phyloP scores from a whole-genome alignment of 2,797 vertebrate genomes.

The Hippocampus kuda region DNA sequence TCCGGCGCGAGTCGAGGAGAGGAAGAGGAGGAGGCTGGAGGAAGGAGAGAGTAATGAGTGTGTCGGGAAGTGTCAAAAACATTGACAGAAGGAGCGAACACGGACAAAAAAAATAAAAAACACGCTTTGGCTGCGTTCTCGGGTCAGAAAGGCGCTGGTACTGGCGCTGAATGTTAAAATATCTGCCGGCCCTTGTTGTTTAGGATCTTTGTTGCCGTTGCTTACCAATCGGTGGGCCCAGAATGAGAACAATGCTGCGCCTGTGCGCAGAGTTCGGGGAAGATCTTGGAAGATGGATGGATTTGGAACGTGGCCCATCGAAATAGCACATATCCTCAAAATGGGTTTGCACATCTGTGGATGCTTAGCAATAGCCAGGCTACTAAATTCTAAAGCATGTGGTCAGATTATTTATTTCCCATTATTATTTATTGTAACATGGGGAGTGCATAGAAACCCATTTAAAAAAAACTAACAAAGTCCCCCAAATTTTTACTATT shows the following conservation, averaged over 20 bases:
- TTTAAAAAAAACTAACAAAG: too few relatives aligned
- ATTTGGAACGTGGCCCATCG: constrained; percentile 45
- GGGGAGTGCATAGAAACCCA: too few relatives aligned
- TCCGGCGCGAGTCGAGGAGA: constrained; percentile 77
- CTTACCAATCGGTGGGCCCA: constrained; percentile 48
- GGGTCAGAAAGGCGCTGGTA: constrained; percentile 39
- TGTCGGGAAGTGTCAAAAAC: constrained; percentile 16
- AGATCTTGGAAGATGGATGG: constrained; percentile 34
- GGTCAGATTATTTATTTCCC: neutral
- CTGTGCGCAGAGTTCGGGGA: constrained; percentile 54
- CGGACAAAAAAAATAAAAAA: constrained; percentile 17
- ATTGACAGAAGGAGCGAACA: constrained; percentile 14
- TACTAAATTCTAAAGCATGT: constrained; percentile 10
- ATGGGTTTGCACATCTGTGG: constrained; percentile 35
- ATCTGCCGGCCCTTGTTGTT: constrained; percentile 53
- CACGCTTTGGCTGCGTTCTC: constrained; percentile 26
- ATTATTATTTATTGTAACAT: too few relatives aligned
- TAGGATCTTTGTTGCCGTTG: constrained; percentile 53
- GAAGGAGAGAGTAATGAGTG: constrained; percentile 37
- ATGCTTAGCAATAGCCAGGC: neutral
- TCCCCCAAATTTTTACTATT: too few relatives aligned
- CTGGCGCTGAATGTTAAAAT: constrained; percentile 61
- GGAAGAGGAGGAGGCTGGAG: constrained; percentile 67
- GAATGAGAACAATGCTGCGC: constrained; percentile 63
- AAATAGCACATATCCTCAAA: constrained; percentile 45